These are phyloP conservation scores for Megaceryle torquata DNA, from an alignment of 2,113 vertebrate species.

Conservation along the genomic window DNA sequence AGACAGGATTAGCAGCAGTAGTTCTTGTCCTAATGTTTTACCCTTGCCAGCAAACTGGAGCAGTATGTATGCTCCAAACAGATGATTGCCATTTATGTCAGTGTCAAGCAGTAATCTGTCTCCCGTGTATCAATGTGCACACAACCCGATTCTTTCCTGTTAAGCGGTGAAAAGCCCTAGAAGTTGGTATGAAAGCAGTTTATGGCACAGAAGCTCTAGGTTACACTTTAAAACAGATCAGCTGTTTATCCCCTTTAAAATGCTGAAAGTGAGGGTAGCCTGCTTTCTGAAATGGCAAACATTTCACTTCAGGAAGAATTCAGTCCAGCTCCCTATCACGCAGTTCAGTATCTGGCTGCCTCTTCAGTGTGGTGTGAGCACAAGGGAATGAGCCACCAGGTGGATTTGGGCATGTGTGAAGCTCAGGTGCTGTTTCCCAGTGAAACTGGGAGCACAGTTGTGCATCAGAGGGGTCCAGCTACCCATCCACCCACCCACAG, in stretches of 20 bases:
- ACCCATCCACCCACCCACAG: too few species aligned
- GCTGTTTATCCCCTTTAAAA: background rate
- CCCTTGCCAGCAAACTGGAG: background rate
- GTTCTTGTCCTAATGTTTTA: background rate
- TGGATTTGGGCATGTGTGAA: background rate
- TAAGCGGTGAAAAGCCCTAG: background rate
- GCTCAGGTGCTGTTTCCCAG: background rate
- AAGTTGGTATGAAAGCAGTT: background rate
- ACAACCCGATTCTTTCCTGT: background rate
- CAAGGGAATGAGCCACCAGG: background rate
- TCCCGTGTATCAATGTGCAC: background rate
- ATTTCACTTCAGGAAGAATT: background rate
- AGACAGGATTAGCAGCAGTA: background rate
- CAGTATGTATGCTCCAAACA: background rate
- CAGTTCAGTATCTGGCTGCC: background rate
- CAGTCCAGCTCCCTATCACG: accelerated
- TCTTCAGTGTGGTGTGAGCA: accelerated
- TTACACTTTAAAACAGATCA: background rate
- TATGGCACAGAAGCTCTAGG: background rate
- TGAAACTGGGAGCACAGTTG: background rate
- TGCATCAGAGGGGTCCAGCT: too few species aligned
- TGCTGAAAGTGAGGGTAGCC: background rate
- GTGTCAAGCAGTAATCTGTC: background rate
- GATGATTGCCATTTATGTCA: background rate
- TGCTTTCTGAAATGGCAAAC: background rate